These are phyloP conservation scores for Dendrocopos noguchii DNA, from an alignment of 2,113 vertebrate genomes.

Conservation along the genomic window DNA sequence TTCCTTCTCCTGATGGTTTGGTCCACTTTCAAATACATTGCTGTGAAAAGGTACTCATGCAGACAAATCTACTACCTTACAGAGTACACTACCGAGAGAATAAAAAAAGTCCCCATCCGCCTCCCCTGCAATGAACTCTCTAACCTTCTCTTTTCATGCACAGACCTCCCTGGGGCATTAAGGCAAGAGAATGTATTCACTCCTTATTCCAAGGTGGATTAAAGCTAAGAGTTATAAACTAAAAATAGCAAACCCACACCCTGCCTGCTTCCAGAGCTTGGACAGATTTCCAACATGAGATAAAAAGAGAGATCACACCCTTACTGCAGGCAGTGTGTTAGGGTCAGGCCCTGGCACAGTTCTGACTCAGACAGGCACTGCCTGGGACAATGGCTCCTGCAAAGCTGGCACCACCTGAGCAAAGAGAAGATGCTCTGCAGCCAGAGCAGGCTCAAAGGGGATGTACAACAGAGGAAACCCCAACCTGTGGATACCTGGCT, in stretches of 20 bases:
- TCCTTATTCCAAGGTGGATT: neutral
- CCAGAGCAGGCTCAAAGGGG: neutral
- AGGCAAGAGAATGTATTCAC: neutral
- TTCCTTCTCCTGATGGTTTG: neutral
- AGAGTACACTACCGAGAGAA: neutral
- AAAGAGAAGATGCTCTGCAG: neutral
- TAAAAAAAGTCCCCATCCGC: neutral
- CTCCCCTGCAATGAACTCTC: neutral
- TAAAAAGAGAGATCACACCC: rapidly evolving
- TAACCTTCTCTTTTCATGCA: neutral
- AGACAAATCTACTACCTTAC: neutral
- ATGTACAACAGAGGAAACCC: neutral
- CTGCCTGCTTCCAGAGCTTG: neutral
- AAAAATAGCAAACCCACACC: neutral
- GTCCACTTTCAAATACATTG: neutral
- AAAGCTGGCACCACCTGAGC: neutral
- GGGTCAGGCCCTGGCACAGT: neutral
- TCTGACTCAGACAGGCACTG: neutral
- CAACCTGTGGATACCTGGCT: neutral
- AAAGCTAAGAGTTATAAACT: neutral
- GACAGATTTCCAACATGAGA: neutral
- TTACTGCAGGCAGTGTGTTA: neutral
- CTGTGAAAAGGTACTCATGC: neutral
- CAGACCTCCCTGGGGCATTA: neutral
- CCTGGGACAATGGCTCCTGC: neutral